Evolutionary conservation across 2,797 vertebrate species (phyloP), one percentile per base, ranked within the genome.

Genomic region (Pseudotriccus pelzelni): DNA sequence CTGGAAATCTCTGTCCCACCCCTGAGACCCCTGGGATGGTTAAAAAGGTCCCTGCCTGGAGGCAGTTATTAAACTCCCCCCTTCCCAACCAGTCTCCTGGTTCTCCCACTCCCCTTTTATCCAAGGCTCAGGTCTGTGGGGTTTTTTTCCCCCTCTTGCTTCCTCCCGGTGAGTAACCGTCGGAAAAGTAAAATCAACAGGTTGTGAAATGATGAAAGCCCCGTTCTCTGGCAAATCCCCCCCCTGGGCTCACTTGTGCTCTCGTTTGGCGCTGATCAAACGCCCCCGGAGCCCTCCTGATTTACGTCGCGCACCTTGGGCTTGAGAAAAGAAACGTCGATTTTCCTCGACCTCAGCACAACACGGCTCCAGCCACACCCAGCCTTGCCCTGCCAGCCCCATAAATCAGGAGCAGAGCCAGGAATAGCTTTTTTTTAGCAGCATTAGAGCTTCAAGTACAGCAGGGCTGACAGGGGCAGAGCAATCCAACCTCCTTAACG

Each of bases 171-270:
- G 84, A 95, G 84, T 84, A 85, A 94, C 90, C 75, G 90, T 88
- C 75, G 56, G 84, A 58, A 78, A 94, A 95, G 92, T 75, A 77
- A 90, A 94, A 95, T 92, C 94, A 95, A 95, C 94, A 94, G 92
- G 92, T 94, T 72, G 53, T 87, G 79, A 95, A 94, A 94, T 94
- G 90, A 95, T 94, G 88, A 94, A 95, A 90, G 94, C 92, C 24
- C 32, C 62, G 49, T 92, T 92, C 75, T 17, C 53, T 28, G 76
- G 37, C 27, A 92, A 94, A 95, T 95, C 90, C 92, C 60, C 92
- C 94, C 92, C 90, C 82, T 78, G 90, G 94, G 92, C 72, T 94
- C 94, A 90, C 87, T 95, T 90, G 80, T 70, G 41, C 86, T 88
- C 92, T 94, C 76, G 2, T 69, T 88, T 85, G 73, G 70, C 77